phyloP scores from a whole-genome alignment of 2,888 invertebrate genomes.

The Phortica magna region DNA sequence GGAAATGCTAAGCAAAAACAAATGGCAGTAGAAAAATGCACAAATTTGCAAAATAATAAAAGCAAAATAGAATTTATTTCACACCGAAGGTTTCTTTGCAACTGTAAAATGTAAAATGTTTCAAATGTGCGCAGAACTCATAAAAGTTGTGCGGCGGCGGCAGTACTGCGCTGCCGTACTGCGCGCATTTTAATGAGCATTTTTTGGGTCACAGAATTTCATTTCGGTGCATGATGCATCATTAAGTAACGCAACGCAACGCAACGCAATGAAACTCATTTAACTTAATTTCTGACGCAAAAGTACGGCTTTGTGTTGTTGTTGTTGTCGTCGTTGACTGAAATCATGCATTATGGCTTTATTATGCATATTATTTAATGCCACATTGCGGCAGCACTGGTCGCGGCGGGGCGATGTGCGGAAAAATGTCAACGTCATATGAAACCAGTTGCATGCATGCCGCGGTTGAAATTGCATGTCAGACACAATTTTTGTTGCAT shows the following conservation, averaged over 20 bases:
- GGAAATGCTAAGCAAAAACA: not conserved
- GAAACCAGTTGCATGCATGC: constrained; percentile 18
- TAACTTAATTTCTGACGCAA: not conserved
- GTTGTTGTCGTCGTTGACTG: not conserved
- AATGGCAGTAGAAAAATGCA: too few species aligned
- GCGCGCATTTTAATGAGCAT: constrained; percentile 21
- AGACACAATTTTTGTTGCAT: constrained; percentile 8
- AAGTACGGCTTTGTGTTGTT: not conserved
- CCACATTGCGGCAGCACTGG: not conserved
- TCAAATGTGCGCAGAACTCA: not conserved
- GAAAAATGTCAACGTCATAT: not conserved
- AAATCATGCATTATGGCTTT: not conserved
- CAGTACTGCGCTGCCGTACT: not conserved
- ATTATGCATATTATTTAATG: not conserved
- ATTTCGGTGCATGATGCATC: constrained; percentile 3
- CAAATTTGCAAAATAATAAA: too few species aligned
- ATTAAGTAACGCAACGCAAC: constrained; percentile 6
- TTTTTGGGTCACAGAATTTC: not conserved
- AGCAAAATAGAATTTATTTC: too few species aligned
- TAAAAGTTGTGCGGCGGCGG: not conserved
- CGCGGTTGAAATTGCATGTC: not conserved
- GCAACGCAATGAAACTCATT: not conserved
- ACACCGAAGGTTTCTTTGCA: not conserved
- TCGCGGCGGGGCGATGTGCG: not conserved
- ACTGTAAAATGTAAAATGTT: not conserved